These are phyloP conservation scores for Beris morrisii DNA, from an alignment of 2,888 invertebrate genomes.

Conservation along the genomic window DNA sequence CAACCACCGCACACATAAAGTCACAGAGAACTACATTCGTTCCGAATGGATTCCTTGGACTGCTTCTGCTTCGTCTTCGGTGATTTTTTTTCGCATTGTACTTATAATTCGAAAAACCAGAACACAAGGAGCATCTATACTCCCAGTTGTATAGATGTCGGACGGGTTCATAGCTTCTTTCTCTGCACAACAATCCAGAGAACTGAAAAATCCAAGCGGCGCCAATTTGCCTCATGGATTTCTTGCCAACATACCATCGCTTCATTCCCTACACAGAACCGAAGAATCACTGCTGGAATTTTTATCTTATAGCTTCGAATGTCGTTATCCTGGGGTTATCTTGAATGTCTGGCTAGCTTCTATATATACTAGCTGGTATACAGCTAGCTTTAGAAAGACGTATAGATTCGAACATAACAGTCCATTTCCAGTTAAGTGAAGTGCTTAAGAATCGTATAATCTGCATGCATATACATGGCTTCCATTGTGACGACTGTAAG, in stretches of 20 bases:
- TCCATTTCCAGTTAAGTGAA: conserved; percentile 21
- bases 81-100: neutral
- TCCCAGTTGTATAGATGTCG: no score
- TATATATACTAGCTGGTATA: neutral
- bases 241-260: neutral
- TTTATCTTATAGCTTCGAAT: conserved; percentile 8
- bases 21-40: neutral
- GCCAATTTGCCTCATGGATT: conserved; percentile 24
- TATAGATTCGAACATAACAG: neutral
- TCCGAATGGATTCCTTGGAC: conserved; percentile 1
- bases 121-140: no score
- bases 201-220: conserved; percentile 2
- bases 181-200: no score
- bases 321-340: conserved; percentile 18
- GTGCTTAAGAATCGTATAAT: conserved; percentile 24
- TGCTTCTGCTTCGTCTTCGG: conserved; percentile 1
- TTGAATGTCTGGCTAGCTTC: neutral
- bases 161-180: no score
- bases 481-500: neutral
- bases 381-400: neutral
- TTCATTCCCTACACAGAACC: conserved; percentile 2
- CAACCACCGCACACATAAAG: neutral
- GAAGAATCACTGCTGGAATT: conserved; percentile 31
- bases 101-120: conserved; percentile 19
- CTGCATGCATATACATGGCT: conserved; percentile 17